phyloP scores from a whole-genome alignment of 2,888 invertebrate genomes.

The Ichneumoninae sp. region DNA sequence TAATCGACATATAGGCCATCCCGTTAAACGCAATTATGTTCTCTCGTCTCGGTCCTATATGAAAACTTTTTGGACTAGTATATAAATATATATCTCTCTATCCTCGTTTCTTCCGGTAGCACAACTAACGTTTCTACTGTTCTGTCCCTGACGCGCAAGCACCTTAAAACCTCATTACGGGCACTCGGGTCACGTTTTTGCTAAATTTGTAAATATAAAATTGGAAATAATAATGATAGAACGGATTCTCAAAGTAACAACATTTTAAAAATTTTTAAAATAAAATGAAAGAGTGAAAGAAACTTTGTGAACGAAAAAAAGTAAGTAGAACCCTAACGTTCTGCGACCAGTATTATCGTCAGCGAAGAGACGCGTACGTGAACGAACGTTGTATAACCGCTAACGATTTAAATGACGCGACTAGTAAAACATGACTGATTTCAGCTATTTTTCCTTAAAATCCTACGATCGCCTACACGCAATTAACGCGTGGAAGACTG shows the following conservation, averaged over 20 bases:
- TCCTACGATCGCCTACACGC: constrained; percentile 55
- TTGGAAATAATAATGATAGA: constrained; percentile 11
- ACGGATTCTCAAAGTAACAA: constrained; percentile 1
- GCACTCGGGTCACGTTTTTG: constrained; percentile 10
- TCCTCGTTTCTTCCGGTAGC: constrained; percentile 39
- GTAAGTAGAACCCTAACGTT: constrained; percentile 43
- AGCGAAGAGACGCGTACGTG: constrained; percentile 12
- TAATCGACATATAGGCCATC: constrained; percentile 55
- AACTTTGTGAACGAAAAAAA: constrained; percentile 32
- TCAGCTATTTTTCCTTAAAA: constrained; percentile 72
- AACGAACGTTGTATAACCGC: constrained; percentile 63
- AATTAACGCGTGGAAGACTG: constrained; percentile 31
- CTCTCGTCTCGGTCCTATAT: constrained; percentile 42
- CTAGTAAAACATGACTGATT: constrained; percentile 84
- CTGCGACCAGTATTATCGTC: constrained; percentile 39
- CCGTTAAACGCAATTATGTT: constrained; percentile 51
- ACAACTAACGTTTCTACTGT: constrained; percentile 1
- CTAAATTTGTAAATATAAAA: constrained; percentile 46
- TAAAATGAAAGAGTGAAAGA: constrained; percentile 44
- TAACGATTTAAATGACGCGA: constrained; percentile 78
- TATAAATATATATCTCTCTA: constrained; percentile 63
- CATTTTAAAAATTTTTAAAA: background rate
- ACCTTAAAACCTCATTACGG: constrained; percentile 44
- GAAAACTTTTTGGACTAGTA: constrained; percentile 73
- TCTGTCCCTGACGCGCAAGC: constrained; percentile 39